Conservation (phyloP, 2,888 invertebrate genomes). For the Ichneumoninae sp. region DNA sequence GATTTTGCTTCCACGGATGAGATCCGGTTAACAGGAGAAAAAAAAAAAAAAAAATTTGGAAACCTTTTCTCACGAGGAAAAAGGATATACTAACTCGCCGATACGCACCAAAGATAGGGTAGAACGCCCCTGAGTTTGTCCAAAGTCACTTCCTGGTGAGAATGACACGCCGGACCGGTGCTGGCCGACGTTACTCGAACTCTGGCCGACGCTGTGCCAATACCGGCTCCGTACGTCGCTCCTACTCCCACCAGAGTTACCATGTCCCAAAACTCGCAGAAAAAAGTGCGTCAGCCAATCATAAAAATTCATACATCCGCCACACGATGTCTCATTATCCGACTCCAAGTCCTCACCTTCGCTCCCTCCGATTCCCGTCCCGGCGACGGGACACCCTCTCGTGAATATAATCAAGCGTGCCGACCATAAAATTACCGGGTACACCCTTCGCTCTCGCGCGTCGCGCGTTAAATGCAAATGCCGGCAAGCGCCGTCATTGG, state of each 20-base stretch:
- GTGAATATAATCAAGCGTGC: conserved; percentile 30
- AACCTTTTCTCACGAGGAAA: no score
- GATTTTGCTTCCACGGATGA: no score
- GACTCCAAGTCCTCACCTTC: not conserved
- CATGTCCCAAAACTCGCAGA: not conserved
- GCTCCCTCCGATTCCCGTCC: not conserved
- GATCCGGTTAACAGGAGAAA: no score
- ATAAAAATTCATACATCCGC: not conserved
- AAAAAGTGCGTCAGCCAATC: not conserved
- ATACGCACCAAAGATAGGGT: no score
- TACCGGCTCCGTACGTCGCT: not conserved
- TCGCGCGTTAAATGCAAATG: conserved; percentile 75
- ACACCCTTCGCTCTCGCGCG: conserved; percentile 21
- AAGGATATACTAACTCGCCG: no score
- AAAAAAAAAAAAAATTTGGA: no score
- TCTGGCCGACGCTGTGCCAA: not conserved
- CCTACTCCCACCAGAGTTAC: no score
- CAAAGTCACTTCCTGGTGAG: no score
- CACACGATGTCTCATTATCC: conserved; percentile 23
- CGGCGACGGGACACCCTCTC: not conserved
- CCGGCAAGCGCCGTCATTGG: conserved; percentile 42
- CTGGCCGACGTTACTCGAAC: no score
- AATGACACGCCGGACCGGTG: no score
- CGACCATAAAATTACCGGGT: conserved; percentile 47
- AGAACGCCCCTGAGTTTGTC: no score